Evolutionary conservation across 2,888 invertebrate genomes (phyloP).

Genomic region (Ecliptopera silaceata): DNA sequence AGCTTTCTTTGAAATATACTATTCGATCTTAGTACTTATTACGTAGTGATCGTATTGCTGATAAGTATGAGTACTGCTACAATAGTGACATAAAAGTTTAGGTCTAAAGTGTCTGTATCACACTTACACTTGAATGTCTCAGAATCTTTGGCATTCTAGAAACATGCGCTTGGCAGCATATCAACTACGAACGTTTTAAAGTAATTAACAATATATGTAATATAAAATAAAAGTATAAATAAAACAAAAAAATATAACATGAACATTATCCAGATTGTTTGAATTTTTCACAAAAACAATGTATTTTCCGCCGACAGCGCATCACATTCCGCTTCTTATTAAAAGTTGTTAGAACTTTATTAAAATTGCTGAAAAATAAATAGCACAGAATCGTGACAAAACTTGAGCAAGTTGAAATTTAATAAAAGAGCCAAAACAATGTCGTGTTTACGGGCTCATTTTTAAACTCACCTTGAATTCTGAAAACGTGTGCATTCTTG

Average conservation of each 20-base stretch:
- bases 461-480: background rate
- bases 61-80: no score
- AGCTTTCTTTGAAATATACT: no score
- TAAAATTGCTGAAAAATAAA: constrained; percentile 11
- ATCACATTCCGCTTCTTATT: constrained; percentile 9
- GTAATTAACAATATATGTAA: background rate
- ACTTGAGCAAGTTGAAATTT: background rate
- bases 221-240: background rate
- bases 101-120: no score
- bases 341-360: constrained; percentile 11
- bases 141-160: no score
- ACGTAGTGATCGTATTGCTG: no score
- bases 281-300: background rate
- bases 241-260: background rate
- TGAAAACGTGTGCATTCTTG: background rate
- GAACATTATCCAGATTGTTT: background rate
- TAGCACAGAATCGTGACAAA: constrained; percentile 1
- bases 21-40: no score
- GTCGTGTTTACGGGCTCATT: background rate
- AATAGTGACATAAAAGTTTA: no score
- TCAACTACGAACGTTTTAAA: no score
- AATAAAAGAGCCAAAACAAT: constrained; percentile 1
- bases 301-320: background rate
- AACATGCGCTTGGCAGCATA: no score
- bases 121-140: no score